phyloP scores from a whole-genome alignment of 2,797 vertebrate species.

The Miichthys miiuy region DNA sequence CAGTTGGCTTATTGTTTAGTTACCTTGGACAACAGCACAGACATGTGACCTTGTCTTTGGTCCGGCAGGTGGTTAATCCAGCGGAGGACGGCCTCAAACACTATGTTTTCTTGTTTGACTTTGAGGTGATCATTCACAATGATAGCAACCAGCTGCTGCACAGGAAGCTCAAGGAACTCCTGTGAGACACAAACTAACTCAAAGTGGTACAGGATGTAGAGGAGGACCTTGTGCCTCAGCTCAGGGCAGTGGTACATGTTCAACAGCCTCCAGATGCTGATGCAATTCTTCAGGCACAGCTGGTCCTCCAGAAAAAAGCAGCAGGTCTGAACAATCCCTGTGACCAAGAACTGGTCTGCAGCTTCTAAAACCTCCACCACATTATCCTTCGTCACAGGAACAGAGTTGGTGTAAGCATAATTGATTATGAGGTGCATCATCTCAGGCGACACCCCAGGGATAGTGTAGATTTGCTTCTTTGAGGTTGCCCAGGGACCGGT shows the following conservation, averaged over 20 bases:
- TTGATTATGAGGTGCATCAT: constrained; percentile 82
- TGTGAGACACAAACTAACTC: constrained; percentile 78
- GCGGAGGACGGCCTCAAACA: constrained; percentile 57
- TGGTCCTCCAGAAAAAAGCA: constrained; percentile 84
- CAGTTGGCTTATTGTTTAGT: background rate
- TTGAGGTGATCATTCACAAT: constrained; percentile 86
- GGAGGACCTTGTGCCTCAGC: constrained; percentile 77
- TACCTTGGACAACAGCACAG: constrained; percentile 63
- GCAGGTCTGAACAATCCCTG: constrained; percentile 82
- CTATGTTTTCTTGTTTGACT: constrained; percentile 76
- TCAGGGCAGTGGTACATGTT: constrained; percentile 80
- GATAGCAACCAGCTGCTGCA: constrained; percentile 79
- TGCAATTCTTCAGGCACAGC: constrained; percentile 84
- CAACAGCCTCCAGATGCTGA: constrained; percentile 83
- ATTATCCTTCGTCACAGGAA: constrained; percentile 78
- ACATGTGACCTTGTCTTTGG: constrained; percentile 40
- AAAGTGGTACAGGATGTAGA: constrained; percentile 87
- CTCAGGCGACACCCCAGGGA: constrained; percentile 74
- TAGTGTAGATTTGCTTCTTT: constrained; percentile 79
- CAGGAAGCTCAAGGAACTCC: constrained; percentile 75
- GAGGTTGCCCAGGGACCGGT: constrained; percentile 72
- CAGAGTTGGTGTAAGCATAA: constrained; percentile 83
- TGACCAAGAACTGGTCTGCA: constrained; percentile 86
- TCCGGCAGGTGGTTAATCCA: constrained; percentile 61
- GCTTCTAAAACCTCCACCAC: constrained; percentile 81